Conservation (phyloP, 2,797 vertebrate species). For the Helicolenus hilgendorfi region DNA sequence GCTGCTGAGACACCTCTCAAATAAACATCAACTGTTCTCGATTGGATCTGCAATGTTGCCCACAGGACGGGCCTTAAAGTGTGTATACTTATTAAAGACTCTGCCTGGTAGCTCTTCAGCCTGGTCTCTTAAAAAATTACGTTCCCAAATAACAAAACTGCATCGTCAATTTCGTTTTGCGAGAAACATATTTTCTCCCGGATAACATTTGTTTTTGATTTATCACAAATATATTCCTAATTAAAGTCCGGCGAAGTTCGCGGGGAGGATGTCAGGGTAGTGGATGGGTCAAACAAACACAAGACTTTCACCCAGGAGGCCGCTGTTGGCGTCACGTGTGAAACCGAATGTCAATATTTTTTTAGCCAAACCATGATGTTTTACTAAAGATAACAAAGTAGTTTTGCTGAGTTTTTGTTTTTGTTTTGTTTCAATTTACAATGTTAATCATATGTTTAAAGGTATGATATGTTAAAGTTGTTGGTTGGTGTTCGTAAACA, state of each 20-base stretch:
- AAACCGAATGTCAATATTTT: background rate
- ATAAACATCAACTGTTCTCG: conserved; percentile 59
- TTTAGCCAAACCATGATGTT: background rate
- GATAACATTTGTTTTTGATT: background rate
- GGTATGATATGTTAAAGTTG: no score
- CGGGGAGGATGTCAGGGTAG: no score
- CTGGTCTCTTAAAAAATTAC: background rate
- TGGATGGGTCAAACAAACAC: no score
- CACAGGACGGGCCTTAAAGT: conserved; percentile 37
- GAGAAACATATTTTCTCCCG: background rate
- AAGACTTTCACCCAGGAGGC: background rate
- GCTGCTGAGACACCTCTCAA: conserved; percentile 60
- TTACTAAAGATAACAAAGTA: background rate
- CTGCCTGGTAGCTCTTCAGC: background rate
- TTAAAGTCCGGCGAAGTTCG: no score
- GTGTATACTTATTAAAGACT: background rate
- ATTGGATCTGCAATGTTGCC: conserved; percentile 59
- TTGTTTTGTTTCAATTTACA: background rate
- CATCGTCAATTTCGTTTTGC: no score
- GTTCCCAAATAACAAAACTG: background rate
- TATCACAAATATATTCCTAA: no score
- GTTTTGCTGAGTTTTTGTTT: background rate
- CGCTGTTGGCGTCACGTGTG: background rate
- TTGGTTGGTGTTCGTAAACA: background rate
- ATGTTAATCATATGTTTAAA: background rate